These are phyloP conservation scores for Neosalanx taihuensis DNA, from an alignment of 2,797 vertebrate genomes.

Conservation along the genomic window DNA sequence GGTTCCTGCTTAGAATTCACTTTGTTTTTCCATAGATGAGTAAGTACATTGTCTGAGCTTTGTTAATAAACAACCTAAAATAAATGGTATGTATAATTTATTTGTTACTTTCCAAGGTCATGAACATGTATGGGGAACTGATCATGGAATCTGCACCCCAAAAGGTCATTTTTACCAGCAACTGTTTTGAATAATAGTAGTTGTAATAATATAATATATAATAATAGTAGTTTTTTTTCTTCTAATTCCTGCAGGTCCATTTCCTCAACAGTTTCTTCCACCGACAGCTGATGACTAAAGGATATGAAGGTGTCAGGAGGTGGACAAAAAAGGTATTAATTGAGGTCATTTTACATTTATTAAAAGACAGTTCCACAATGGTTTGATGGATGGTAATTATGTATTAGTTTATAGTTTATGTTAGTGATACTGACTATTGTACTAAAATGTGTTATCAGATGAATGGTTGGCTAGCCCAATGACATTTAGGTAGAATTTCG, in stretches of 20 bases:
- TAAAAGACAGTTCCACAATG: no score
- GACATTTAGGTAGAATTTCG: no score
- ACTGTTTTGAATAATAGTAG: background rate
- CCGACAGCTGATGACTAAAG: conserved; percentile 96
- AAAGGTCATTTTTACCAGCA: conserved; percentile 70
- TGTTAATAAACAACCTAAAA: background rate
- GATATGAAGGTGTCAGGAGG: conserved; percentile 94
- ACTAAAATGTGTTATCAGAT: no score
- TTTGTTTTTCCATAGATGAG: background rate
- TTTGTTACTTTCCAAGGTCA: conserved; percentile 77
- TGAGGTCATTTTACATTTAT: background rate
- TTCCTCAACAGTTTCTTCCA: conserved; percentile 99
- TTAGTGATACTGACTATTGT: no score
- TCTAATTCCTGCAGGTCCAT: conserved; percentile 80
- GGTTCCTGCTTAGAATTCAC: background rate
- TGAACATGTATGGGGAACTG: conserved; percentile 98
- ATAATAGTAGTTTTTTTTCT: background rate
- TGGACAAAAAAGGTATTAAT: conserved; percentile 93
- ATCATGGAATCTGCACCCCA: conserved; percentile 91
- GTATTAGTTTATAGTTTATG: no score
- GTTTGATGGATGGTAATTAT: no score
- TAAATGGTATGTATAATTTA: background rate
- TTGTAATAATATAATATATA: no score
- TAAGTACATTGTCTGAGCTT: background rate
- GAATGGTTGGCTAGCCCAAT: no score